Evolutionary conservation across 1,140 invertebrate species (phyloP).

Genomic region (Trissolcus basalis): DNA sequence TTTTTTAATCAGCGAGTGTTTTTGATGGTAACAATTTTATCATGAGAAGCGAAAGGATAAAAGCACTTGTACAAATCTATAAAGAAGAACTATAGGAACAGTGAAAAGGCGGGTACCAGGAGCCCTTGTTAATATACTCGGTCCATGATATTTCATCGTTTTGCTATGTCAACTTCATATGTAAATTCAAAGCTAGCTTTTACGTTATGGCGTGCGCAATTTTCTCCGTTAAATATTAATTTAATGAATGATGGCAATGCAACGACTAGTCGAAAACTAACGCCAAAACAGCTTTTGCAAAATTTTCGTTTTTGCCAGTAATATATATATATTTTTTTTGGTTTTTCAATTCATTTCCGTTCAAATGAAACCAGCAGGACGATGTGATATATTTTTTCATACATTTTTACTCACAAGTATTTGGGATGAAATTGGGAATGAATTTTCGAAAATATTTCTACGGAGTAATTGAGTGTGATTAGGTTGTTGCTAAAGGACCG

Average conservation of each 20-base stretch:
- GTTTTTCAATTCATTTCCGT: no score
- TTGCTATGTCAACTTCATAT: conserved; percentile 58
- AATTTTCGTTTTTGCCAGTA: no score
- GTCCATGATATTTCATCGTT: conserved; percentile 57
- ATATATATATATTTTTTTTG: no score
- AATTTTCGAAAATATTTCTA: conserved; percentile 4
- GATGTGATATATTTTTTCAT: no score
- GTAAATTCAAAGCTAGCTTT: conserved; percentile 40
- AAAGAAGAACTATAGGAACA: conserved; percentile 56
- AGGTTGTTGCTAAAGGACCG: conserved; percentile 61
- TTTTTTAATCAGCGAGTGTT: conserved; percentile 14
- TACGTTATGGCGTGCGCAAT: conserved; percentile 25
- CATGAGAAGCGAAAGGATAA: conserved; percentile 45
- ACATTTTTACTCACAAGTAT: no score
- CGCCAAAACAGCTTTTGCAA: neutral
- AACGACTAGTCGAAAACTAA: no score
- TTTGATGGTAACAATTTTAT: conserved; percentile 34
- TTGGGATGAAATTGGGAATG: neutral
- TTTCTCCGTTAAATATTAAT: conserved; percentile 22
- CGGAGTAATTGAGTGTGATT: conserved; percentile 38
- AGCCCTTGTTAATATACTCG: conserved; percentile 46
- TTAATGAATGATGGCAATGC: no score
- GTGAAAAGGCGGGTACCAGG: conserved; percentile 59
- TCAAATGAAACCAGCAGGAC: no score
- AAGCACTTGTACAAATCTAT: conserved; percentile 48